Evolutionary conservation across 1,140 invertebrate genomes (phyloP), one percentile per base, ranked within the genome.

Genomic region (Musca vetustissima): DNA sequence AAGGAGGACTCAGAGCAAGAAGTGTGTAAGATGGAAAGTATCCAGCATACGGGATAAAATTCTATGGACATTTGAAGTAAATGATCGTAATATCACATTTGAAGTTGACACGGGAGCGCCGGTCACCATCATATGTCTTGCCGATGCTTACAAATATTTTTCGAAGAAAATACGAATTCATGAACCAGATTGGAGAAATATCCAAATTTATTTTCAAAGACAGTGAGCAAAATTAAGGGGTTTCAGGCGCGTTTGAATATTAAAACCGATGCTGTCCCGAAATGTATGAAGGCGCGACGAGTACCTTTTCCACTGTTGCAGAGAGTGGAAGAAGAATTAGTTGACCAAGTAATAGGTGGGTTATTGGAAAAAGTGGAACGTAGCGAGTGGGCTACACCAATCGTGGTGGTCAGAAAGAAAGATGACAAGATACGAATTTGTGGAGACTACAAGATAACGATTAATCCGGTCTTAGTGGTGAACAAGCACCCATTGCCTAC

Each of bases 361-460:
- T 71, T 79, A 8, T 65, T 80, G 4, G 68, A 57, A 15, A 71
- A 72, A n/a, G 36, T 74, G 19, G 69, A 73, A 15, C 72, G 55
- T 59, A 75, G 70, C 8, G 74, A 78, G 21, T 86, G 80, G 82
- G 83, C 77, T 3, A 79, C 83, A n/a, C 83, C 83, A 0, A 73
- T 87, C 2, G 85, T 86, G 1, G 73, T 83, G 0, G 82, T 87
- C 14, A 80, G 28, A 86, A 87, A 76, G 72, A 71, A 21, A 74
- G 81, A 57, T 57, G 25, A n/a, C 3, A 25, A 28, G 13, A 7
- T 57, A 14, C 69, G 82, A 79, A 13, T 73, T 68, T 6, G 72
- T 77, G 15, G 48, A 84, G 36, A 43, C 25, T 68, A 61, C 25
- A 59, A 68, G 17, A 25, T 59, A 36, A 64, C 55, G 15, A 22